phyloP scores from a whole-genome alignment of 1,140 invertebrate genomes.

The Neodiprion pinetum region DNA sequence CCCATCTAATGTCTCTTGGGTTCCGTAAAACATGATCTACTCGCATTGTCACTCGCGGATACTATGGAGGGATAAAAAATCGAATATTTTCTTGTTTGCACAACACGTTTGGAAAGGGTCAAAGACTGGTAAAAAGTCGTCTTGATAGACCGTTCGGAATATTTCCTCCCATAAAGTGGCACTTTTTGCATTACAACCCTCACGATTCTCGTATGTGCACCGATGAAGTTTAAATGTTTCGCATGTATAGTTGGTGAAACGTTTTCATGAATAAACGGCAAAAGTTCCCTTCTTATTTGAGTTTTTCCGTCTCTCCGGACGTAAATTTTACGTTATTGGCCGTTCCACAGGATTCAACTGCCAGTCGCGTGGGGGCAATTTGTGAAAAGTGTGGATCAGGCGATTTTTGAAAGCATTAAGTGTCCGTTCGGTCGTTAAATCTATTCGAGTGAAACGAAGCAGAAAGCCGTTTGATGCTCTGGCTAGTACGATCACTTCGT shows the following conservation, averaged over 20 bases:
- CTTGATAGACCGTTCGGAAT: too few species aligned
- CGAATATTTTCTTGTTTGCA: too few species aligned
- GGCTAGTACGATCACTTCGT: conserved; percentile 1
- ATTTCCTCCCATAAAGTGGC: too few species aligned
- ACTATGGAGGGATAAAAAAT: too few species aligned
- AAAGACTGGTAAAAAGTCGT: too few species aligned
- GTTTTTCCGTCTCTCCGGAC: background rate
- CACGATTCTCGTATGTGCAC: background rate
- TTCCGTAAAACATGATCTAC: too few species aligned
- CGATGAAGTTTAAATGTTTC: background rate
- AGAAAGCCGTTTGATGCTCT: background rate
- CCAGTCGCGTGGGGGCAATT: background rate
- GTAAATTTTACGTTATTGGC: background rate
- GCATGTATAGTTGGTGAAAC: background rate
- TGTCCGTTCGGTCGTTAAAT: conserved; percentile 5
- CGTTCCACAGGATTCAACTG: background rate
- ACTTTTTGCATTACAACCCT: too few species aligned
- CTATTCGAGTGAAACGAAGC: background rate
- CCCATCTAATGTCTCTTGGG: too few species aligned
- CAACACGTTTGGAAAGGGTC: too few species aligned
- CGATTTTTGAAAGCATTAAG: conserved; percentile 5
- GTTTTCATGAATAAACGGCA: background rate
- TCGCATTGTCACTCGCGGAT: too few species aligned
- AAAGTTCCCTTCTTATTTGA: conserved; percentile 2
- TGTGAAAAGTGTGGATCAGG: conserved; percentile 4